Conservation (phyloP, 2,888 invertebrate species). For the Pollenia angustigena region DNA sequence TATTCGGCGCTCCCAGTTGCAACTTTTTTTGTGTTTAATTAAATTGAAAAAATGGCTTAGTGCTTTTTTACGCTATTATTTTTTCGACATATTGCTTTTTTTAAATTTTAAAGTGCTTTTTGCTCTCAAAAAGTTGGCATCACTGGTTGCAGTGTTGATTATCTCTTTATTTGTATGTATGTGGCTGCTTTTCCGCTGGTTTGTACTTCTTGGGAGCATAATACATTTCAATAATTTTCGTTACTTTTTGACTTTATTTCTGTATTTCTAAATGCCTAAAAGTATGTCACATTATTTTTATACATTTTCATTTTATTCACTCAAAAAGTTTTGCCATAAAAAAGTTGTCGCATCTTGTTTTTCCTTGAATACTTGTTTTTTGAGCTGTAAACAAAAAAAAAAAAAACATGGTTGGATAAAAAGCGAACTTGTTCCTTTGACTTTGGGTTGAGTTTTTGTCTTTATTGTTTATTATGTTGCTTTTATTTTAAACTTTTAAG, state of each 20-base stretch:
- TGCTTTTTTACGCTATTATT: too few relatives aligned
- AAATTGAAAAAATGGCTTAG: too few relatives aligned
- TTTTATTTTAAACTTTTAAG: slow-evolving; percentile 44
- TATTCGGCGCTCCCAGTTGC: too few relatives aligned
- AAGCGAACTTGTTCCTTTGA: slow-evolving; percentile 38
- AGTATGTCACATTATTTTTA: slow-evolving; percentile 66
- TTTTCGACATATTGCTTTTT: too few relatives aligned
- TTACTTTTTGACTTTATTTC: neutral
- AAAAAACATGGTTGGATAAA: neutral
- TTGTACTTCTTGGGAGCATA: neutral
- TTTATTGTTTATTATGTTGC: neutral
- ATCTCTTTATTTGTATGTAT: neutral
- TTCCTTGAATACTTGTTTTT: slow-evolving; percentile 1
- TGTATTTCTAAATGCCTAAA: slow-evolving; percentile 53
- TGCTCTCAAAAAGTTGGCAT: too few relatives aligned
- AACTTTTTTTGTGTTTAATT: too few relatives aligned
- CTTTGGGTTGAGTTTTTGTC: neutral
- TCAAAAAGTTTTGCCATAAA: slow-evolving; percentile 47
- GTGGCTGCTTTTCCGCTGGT: too few relatives aligned
- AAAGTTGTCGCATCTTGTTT: slow-evolving; percentile 30
- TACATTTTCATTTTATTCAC: slow-evolving; percentile 7
- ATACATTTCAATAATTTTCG: slow-evolving; percentile 6
- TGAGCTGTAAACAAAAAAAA: neutral
- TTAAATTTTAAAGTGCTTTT: too few relatives aligned
- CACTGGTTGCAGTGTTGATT: neutral